These are phyloP conservation scores for Brenthis hecate DNA, from an alignment of 2,888 invertebrate species.

Conservation along the genomic window DNA sequence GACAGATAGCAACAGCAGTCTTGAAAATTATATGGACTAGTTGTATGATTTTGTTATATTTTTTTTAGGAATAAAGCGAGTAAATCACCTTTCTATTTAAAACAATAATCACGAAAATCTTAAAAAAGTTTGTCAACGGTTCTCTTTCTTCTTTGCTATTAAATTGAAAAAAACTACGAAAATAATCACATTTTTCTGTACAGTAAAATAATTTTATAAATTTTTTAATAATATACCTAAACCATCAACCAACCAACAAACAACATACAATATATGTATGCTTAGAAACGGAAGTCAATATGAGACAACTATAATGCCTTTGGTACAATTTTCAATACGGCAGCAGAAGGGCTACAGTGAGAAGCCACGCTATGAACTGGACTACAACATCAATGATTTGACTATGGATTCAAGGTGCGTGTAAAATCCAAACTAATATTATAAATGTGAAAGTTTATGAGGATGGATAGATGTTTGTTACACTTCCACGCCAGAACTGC, in stretches of 20 bases:
- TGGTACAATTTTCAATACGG: slow-evolving; percentile 59
- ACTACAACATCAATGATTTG: slow-evolving; percentile 42
- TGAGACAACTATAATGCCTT: slow-evolving; percentile 57
- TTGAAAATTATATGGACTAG: too few species aligned
- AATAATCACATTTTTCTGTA: background rate
- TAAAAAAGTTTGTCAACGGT: too few species aligned
- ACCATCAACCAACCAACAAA: background rate
- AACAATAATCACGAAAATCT: too few species aligned
- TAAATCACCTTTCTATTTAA: too few species aligned
- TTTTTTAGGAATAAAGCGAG: background rate
- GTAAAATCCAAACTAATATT: too few species aligned
- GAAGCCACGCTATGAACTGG: slow-evolving; percentile 48
- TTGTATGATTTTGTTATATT: background rate
- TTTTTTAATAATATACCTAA: background rate
- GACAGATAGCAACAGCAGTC: too few species aligned
- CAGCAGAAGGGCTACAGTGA: slow-evolving; percentile 29
- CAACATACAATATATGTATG: background rate
- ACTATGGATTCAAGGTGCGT: slow-evolving; percentile 54
- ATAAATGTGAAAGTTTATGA: too few species aligned
- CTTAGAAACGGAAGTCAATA: slow-evolving; percentile 49
- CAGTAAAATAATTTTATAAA: background rate
- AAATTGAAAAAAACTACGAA: too few species aligned
- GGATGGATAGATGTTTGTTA: too few species aligned
- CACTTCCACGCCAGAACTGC: too few species aligned
- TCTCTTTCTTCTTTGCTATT: too few species aligned